These are phyloP conservation scores for Thinocorus orbignyianus DNA, from an alignment of 2,113 vertebrate genomes.

Conservation along the genomic window DNA sequence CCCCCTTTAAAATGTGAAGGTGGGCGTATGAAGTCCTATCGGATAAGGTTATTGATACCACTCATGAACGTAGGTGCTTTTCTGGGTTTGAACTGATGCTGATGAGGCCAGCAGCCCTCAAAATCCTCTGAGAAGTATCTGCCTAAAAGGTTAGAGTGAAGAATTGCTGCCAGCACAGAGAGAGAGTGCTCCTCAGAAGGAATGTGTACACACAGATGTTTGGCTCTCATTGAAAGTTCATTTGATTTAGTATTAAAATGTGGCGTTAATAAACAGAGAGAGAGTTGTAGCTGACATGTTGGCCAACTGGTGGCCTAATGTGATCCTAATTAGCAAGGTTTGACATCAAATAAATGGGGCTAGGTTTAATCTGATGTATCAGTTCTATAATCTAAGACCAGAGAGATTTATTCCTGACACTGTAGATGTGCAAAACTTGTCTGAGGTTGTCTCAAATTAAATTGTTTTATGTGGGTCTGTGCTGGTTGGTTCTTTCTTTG, in stretches of 20 bases:
- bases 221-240: slow-evolving; percentile 41
- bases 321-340: slow-evolving; percentile 47
- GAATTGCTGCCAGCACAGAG: not conserved
- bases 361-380: not conserved
- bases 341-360: not conserved
- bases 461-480: not conserved
- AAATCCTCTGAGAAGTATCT: not conserved
- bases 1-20: not conserved
- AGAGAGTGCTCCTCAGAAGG: slow-evolving; percentile 18
- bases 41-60: not conserved
- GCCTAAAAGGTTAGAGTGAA: slow-evolving; percentile 10
- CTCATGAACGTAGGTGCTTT: rapidly evolving
- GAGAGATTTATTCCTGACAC: not conserved
- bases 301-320: slow-evolving; percentile 55
- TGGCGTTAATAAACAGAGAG: slow-evolving; percentile 50
- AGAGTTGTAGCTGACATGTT: slow-evolving; percentile 3
- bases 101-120: not conserved
- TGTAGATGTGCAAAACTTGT: not conserved
- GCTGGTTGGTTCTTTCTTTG: not conserved
- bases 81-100: not conserved
- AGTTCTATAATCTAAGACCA: not conserved
- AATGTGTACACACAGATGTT: slow-evolving; percentile 61
- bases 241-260: slow-evolving; percentile 59
- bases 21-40: not conserved
- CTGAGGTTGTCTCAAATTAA: not conserved